Conservation (phyloP, 2,888 invertebrate genomes). For the Ceriagrion tenellum region DNA sequence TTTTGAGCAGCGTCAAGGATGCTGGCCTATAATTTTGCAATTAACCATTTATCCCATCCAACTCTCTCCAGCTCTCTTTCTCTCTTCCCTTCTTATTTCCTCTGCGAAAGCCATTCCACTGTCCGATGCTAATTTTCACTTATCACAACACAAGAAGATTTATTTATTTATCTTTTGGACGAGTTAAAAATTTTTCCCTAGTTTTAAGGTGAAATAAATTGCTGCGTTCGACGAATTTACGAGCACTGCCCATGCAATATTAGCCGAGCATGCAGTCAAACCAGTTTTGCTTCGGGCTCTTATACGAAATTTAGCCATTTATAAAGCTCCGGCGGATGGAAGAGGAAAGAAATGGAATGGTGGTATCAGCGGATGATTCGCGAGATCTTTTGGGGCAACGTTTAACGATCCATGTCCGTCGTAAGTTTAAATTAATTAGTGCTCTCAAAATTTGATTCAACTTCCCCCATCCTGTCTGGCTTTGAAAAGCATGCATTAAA, state of each 20-base stretch:
- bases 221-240: slow-evolving; percentile 46
- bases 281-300: slow-evolving; percentile 25
- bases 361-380: slow-evolving; percentile 23
- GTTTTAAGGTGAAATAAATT: slow-evolving; percentile 51
- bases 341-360: background rate
- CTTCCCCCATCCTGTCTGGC: background rate
- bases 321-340: background rate
- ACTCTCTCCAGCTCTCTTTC: background rate
- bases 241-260: slow-evolving; percentile 41
- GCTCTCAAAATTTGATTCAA: background rate
- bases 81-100: background rate
- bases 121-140: slow-evolving; percentile 52
- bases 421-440: slow-evolving; percentile 25
- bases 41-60: slow-evolving; percentile 55
- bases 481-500: background rate
- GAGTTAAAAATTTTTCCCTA: slow-evolving; percentile 41
- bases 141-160: slow-evolving; percentile 47
- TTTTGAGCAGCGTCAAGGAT: slow-evolving; percentile 29
- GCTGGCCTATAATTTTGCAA: slow-evolving; percentile 60
- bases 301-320: background rate
- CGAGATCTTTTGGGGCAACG: background rate
- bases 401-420: slow-evolving; percentile 31
- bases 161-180: slow-evolving; percentile 54
- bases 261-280: slow-evolving; percentile 52
- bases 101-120: background rate